A percentile compares a stretch with the other conserved stretches of the same genome.
Evolutionary conservation across 2,113 vertebrate species (phyloP).

Genomic region (Nesogale talazaci): DNA sequence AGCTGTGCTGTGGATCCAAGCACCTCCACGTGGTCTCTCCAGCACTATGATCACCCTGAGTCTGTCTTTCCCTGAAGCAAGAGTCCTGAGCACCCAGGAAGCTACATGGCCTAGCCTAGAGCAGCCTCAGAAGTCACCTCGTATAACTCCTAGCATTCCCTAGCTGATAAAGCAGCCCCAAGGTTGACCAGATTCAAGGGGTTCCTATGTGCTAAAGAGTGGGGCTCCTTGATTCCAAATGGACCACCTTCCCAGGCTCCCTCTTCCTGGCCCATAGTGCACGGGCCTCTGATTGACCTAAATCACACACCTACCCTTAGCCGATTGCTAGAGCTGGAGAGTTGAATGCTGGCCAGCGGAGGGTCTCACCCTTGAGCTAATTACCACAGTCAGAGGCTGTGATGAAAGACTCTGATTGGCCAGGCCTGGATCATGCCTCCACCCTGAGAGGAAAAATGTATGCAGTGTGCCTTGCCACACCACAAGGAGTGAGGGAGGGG

Average conservation of each 20-base stretch:
- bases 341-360: neutral
- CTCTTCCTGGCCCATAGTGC: neutral
- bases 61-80: too few relatives aligned
- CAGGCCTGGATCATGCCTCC: neutral
- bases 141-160: neutral
- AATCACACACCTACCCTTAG: neutral
- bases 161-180: too few relatives aligned
- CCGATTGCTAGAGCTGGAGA: neutral
- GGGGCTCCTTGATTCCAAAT: too few relatives aligned
- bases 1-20: too few relatives aligned
- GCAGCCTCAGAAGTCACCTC: neutral
- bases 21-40: too few relatives aligned
- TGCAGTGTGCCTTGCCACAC: neutral
- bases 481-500: rapidly evolving
- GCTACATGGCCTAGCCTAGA: too few relatives aligned
- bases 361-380: neutral
- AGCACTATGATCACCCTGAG: too few relatives aligned
- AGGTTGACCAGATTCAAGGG: too few relatives aligned
- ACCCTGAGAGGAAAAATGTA: neutral
- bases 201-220: too few relatives aligned
- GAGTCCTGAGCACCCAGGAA: too few relatives aligned
- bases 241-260: too few relatives aligned
- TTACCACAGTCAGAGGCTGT: neutral
- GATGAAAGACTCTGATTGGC: neutral
- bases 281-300: neutral